Evolutionary conservation across 2,113 vertebrate species (phyloP).

Genomic region (Phodopus roborovskii): DNA sequence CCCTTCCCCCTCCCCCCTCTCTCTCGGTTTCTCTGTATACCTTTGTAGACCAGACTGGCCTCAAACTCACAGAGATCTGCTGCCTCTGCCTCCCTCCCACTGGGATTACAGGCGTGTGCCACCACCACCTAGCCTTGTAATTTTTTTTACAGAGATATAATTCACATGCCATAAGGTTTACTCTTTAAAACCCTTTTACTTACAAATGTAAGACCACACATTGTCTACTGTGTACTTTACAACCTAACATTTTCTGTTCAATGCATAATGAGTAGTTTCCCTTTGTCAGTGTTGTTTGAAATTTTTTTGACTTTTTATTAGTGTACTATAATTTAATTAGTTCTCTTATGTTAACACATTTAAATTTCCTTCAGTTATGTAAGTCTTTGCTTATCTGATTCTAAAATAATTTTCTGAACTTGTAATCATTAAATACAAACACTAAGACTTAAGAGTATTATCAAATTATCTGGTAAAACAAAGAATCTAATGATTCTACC

Average conservation of each 20-base stretch:
- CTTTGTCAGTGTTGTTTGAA: neutral
- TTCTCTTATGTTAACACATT: neutral
- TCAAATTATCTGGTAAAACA: neutral
- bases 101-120: neutral
- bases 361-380: neutral
- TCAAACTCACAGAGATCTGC: neutral
- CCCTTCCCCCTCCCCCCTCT: too few species aligned
- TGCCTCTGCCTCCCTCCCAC: neutral
- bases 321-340: neutral
- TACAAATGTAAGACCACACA: neutral
- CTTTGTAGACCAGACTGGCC: neutral
- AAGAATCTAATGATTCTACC: neutral
- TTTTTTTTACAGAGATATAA: neutral
- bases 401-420: neutral
- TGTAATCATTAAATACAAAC: neutral
- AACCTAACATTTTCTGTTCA: neutral
- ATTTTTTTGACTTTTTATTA: neutral
- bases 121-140: neutral
- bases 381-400: neutral
- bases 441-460: neutral
- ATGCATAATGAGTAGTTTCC: neutral
- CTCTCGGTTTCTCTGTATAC: neutral
- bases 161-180: neutral
- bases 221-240: neutral
- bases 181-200: neutral